A percentile compares a stretch with the other conserved stretches of the same genome.
Conservation (phyloP, 2,113 vertebrate genomes). For the Silurus asotus region DNA sequence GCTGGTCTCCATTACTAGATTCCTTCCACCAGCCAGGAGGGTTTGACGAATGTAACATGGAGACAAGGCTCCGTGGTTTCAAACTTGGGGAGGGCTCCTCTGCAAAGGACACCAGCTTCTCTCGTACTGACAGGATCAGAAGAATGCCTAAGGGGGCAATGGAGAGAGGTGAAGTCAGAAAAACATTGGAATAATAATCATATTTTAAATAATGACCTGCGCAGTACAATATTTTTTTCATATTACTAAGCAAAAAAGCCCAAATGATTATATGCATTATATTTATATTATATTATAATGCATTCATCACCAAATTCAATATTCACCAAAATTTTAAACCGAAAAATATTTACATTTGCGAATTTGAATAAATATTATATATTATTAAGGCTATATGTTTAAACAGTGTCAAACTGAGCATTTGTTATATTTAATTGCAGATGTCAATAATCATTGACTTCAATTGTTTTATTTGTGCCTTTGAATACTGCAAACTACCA, state of each 20-base stretch:
- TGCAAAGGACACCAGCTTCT: constrained; percentile 82
- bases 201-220: neutral
- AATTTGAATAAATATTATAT: neutral
- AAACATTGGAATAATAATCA: neutral
- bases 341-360: neutral
- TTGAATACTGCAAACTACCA: neutral
- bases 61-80: constrained; percentile 74
- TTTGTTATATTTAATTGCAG: neutral
- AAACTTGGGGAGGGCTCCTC: constrained; percentile 78
- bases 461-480: neutral
- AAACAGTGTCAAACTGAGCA: neutral
- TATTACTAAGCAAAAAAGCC: too few relatives aligned
- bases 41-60: constrained; percentile 64
- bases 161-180: neutral
- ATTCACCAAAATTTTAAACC: neutral
- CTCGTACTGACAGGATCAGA: constrained; percentile 86
- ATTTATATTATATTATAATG: neutral
- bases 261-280: too few relatives aligned
- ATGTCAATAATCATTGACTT: neutral
- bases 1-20: constrained; percentile 63
- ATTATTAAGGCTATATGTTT: neutral
- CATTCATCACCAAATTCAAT: neutral
- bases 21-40: constrained; percentile 58
- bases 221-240: too few relatives aligned
- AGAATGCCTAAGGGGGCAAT: constrained; percentile 79